Conservation (phyloP, 2,113 vertebrate genomes). For the Cettia cetti region DNA sequence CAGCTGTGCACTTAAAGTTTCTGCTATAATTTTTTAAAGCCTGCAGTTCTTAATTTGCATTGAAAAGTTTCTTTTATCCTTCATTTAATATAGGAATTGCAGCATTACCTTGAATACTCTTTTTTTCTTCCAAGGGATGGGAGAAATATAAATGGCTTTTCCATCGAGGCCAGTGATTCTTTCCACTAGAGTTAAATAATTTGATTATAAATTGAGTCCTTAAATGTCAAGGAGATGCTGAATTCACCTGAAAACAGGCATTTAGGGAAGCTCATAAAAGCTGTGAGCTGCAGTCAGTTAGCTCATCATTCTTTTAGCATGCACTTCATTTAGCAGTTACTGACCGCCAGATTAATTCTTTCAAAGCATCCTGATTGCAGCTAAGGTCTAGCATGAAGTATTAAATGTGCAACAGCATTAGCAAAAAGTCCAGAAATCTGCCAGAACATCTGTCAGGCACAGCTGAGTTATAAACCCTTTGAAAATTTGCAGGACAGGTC, state of each 20-base stretch:
- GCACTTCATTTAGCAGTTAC: conserved; percentile 8
- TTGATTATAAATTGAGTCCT: conserved; percentile 61
- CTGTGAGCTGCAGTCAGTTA: conserved; percentile 7
- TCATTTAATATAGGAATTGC: not conserved
- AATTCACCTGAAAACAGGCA: conserved; percentile 55
- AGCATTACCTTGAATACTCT: not conserved
- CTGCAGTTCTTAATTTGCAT: not conserved
- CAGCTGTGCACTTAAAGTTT: not conserved
- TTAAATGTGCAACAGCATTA: not conserved
- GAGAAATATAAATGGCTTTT: conserved; percentile 26
- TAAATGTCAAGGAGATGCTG: conserved; percentile 67
- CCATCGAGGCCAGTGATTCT: conserved; percentile 11
- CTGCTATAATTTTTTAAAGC: not conserved
- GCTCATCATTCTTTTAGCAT: not conserved
- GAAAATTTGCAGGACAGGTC: not conserved
- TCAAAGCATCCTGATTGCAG: not conserved
- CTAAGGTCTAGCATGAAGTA: not conserved
- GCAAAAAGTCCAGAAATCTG: not conserved
- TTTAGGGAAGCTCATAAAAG: conserved; percentile 49
- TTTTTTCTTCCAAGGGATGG: not conserved
- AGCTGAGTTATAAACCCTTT: not conserved
- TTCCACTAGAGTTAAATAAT: conserved; percentile 59
- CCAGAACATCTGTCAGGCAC: not conserved
- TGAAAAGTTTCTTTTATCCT: not conserved
- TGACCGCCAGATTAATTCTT: not conserved